Conservation (phyloP, 2,888 invertebrate species). For the Conus canariensis region DNA sequence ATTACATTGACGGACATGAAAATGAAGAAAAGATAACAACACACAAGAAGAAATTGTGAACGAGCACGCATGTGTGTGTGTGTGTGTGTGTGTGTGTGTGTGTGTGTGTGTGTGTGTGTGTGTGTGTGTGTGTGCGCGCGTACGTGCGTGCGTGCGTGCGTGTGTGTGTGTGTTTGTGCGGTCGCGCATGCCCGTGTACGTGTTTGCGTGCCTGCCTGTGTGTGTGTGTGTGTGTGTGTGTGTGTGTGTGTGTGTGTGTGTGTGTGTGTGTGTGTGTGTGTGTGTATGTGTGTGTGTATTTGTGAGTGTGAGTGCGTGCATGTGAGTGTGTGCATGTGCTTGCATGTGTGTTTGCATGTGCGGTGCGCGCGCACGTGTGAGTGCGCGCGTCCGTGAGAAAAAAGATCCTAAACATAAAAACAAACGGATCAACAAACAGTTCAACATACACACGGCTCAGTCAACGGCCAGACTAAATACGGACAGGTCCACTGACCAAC, state of each 20-base stretch:
- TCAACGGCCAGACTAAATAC: not conserved
- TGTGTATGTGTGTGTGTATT: not conserved
- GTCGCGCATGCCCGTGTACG: not conserved
- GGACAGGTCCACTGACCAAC: not conserved
- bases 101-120: not conserved
- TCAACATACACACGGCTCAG: not conserved
- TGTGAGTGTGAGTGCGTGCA: not conserved
- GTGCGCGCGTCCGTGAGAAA: not conserved
- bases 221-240: not conserved
- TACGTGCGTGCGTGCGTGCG: not conserved
- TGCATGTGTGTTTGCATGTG: not conserved
- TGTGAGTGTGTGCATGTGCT: no score
- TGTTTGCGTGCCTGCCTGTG: not conserved
- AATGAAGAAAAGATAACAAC: no score
- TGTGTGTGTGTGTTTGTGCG: not conserved
- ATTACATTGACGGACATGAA: no score
- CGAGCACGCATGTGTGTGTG: not conserved
- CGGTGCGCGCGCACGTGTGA: not conserved
- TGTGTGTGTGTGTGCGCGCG: no score
- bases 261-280: conserved; percentile 17
- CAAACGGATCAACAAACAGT: conserved; percentile 7
- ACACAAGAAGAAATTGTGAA: no score
- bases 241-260: conserved; percentile 1
- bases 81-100: no score
- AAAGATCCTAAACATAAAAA: not conserved